Conservation (phyloP, 2,113 vertebrate genomes). For the Archilochus colubris region DNA sequence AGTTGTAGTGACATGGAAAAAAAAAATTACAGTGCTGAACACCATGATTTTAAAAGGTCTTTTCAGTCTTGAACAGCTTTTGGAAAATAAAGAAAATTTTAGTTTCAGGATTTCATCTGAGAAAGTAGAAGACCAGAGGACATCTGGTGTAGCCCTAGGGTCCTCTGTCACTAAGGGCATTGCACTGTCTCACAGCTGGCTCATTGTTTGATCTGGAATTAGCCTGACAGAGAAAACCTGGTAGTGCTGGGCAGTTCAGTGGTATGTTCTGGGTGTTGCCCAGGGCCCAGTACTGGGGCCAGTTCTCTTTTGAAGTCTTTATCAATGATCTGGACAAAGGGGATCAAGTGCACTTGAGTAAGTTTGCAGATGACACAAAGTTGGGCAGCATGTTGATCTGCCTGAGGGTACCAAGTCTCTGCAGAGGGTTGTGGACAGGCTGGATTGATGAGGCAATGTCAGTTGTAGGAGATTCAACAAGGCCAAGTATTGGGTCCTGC, state of each 20-base stretch:
- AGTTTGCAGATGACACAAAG: too few relatives aligned
- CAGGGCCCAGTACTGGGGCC: too few relatives aligned
- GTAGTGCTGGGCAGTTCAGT: background rate
- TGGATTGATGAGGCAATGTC: too few relatives aligned
- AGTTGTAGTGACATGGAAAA: background rate
- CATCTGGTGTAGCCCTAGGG: accelerated
- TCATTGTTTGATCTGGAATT: background rate
- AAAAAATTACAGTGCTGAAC: background rate
- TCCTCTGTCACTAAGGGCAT: background rate
- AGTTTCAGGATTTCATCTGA: background rate
- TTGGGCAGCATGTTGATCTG: too few relatives aligned
- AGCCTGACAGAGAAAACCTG: background rate
- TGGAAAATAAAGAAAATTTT: background rate
- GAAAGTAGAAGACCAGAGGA: background rate
- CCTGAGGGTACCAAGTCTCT: too few relatives aligned
- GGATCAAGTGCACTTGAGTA: too few relatives aligned
- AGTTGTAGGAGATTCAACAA: too few relatives aligned
- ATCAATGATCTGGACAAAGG: too few relatives aligned
- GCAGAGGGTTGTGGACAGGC: too few relatives aligned
- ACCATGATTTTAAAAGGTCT: background rate
- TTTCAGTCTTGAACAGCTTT: background rate
- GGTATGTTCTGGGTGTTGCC: background rate
- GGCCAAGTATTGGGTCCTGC: too few relatives aligned
- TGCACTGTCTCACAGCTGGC: background rate
- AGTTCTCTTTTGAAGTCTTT: too few relatives aligned